Base-by-base conservation (phyloP, 1,140 invertebrate genomes). In the Lepidotrigona ventralis region DNA sequence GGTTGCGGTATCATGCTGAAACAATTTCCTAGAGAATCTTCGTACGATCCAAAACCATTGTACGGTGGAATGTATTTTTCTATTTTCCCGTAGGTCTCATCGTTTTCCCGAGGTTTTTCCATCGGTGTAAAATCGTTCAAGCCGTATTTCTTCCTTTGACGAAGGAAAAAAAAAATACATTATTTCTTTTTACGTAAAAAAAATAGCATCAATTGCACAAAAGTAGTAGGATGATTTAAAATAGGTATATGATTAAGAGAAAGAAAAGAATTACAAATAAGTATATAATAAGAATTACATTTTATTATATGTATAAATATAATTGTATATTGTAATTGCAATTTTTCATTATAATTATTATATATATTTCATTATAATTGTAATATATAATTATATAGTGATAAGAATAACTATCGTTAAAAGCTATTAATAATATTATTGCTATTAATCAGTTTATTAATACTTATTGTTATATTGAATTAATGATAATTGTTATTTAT, bases 11-110 rank as follows among this genome's bases (percentile, higher is more conserved):
- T 95, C 2, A 98, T 95, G 0, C 95, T 96, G 8, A 96, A 94
- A 91, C 97, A 98, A 90, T 98, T 98, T 83, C 96, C 96, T 39
- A 98, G 96, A 0, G 98, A 98, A 93, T 99, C 98, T 87, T 98
- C 97, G 85, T 97, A 96, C 1, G 96, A 96, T 11, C 98, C 98
- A 93, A 96, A 98, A 11, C 98, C 98, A 91, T 98, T 98, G 95
- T 98, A 98, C 1, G 98, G 98, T 19, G 98, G 98, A 54, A 97
- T 91, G 72, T 96, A 93, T 53, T 95, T 94, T 69, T 96, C 93
- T 33, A 89, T 88, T 9, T 91, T 91, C 82, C 73, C 93, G 89
- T 79, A 84, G 6, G 94, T 88, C 12, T 91, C 94, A n/a, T 94
- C 91, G 1, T 91, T 88, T 56, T 92, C 91, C 76, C 92, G 92